Conservation (phyloP, 2,113 vertebrate genomes). For the Macquaria ambigua region DNA sequence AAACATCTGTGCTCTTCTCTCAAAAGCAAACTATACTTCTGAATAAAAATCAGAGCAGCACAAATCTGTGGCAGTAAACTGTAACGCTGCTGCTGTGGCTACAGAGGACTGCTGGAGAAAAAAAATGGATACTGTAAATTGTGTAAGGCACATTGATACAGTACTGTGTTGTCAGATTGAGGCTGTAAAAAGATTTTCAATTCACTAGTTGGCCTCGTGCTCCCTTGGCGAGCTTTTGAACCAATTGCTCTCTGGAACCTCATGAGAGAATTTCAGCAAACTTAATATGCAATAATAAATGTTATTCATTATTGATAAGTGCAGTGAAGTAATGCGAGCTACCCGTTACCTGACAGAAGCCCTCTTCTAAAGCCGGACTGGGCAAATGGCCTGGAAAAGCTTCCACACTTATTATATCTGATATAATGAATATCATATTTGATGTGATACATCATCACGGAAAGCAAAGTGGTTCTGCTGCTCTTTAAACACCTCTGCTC, state of each 20-base stretch:
- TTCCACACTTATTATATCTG: conserved; percentile 53
- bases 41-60: conserved; percentile 7
- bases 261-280: conserved; percentile 23
- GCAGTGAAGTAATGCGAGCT: conserved; percentile 16
- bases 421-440: conserved; percentile 57
- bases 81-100: background rate
- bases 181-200: conserved; percentile 48
- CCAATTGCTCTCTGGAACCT: conserved; percentile 9
- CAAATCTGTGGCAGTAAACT: background rate
- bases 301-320: conserved; percentile 38
- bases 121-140: conserved; percentile 1
- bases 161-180: conserved; percentile 9
- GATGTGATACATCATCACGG: conserved; percentile 39
- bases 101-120: background rate
- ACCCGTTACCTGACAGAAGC: background rate
- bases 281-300: conserved; percentile 60
- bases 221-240: conserved; percentile 39
- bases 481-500: conserved; percentile 13
- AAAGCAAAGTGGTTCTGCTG: conserved; percentile 40
- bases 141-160: conserved; percentile 23
- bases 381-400: conserved; percentile 42
- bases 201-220: conserved; percentile 20
- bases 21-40: background rate
- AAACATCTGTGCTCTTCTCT: conserved; percentile 5
- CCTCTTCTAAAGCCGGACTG: conserved; percentile 13